Evolutionary conservation across 2,888 invertebrate genomes (phyloP).

Genomic region (Acleris literana): DNA sequence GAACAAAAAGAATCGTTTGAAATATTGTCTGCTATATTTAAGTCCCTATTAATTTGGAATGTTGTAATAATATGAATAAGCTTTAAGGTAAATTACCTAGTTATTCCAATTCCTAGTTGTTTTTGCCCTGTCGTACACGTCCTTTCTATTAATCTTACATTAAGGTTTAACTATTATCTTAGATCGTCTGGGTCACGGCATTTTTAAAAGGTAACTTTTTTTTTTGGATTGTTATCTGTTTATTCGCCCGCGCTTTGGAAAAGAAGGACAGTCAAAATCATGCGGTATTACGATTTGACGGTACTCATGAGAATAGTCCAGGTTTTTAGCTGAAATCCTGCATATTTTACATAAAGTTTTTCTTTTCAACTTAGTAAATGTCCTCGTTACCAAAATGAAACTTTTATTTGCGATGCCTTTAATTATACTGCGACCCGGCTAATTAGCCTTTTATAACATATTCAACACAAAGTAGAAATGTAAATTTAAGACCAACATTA

Average conservation of each 20-base stretch:
- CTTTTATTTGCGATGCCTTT: neutral
- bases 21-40: neutral
- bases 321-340: too few species aligned
- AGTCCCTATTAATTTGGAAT: neutral
- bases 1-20: too few species aligned
- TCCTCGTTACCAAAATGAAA: too few species aligned
- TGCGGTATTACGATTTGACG: too few species aligned
- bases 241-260: too few species aligned
- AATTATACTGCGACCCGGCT: constrained; percentile 10
- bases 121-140: constrained; percentile 66
- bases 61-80: neutral
- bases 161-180: constrained; percentile 12
- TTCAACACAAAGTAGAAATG: constrained; percentile 20
- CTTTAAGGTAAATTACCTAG: neutral
- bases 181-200: constrained; percentile 12
- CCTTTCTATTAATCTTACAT: constrained; percentile 48
- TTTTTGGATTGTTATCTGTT: too few species aligned
- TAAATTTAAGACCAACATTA: constrained; percentile 29
- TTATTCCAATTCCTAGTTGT: constrained; percentile 32
- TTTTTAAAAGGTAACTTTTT: constrained; percentile 2
- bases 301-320: too few species aligned
- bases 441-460: constrained; percentile 23
- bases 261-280: too few species aligned
- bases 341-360: too few species aligned
- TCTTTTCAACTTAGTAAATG: too few species aligned